Base-by-base conservation (phyloP, 2,113 vertebrate genomes). In the Pycnonotus jocosus region DNA sequence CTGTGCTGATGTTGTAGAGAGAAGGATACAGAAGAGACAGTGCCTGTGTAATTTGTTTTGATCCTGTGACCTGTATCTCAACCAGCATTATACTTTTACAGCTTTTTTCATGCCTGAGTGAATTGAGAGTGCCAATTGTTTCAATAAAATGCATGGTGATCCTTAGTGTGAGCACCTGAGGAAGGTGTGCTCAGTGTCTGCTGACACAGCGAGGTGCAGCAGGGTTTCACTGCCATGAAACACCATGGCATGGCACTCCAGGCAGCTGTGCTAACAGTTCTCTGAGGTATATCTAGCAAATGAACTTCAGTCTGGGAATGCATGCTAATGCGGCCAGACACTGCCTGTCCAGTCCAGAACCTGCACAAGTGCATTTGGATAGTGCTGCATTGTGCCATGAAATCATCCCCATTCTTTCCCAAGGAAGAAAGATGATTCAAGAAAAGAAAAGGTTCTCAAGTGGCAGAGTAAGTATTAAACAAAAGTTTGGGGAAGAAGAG, bases 1-100 rank as follows among this genome's bases (percentile, higher is more conserved):
- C 0, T 0, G 1, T 73, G 50, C 37, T 33, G 13, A 25, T 65
- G 25, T 6, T 61, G 14, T n/a, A 57, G 27, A 71, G 37, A 56
- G 37, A 44, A 76, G 8, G 11, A 18, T 37, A 25, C 53, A 79
- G 28, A 71, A 25, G 15, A 25, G 50, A 35, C 9, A 22, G 18
- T 37, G 14, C 10, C 31, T 8, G 3, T 65, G 33, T 38, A 22
- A 87, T 85, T 88, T 47, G 5, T 62, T 80, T 81, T 48, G 35
- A 62, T 71, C 40, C 27, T 38, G 15, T 60, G 47, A 74, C 38
- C 21, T 47, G 15, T 40, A 53, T 25, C 60, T 62, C 44, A 44
- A 12, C 21, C 19, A 73, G 27, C n/a, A n/a, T 56, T 64, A 24
- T 13, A 33, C 6, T 57, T 37, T 42, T n/a, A 15, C 30, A 65